Base-by-base conservation (phyloP, 2,113 vertebrate genomes). In the Bufo gargarizans region DNA sequence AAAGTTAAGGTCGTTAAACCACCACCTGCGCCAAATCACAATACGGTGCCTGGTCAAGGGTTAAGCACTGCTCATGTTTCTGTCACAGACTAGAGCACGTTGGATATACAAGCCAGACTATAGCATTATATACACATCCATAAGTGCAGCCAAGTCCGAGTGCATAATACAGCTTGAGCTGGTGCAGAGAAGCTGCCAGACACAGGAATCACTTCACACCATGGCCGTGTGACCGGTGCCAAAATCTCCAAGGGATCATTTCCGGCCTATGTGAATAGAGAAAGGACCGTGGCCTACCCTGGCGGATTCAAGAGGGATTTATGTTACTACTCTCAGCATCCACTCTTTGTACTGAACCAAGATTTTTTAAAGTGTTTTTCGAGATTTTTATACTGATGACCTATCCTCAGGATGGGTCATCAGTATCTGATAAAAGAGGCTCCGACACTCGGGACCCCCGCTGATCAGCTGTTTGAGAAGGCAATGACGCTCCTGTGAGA, bases 151-250 rank as follows among this genome's bases (percentile, higher is more conserved):
- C 19, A 49, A 83, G 56, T 50, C 58, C 50, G 43, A 83, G 12
- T 45, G 81, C 47, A 63, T 20, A 82, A 61, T 56, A 47, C 4
- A 11, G 43, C 10, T 45, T 49, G 4, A 69, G 47, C 43, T 84
- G 56, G 55, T 58, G 49, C n/a, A 84, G 63, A 55, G n/a, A 33
- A 22, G 49, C 82, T 84, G 82, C 82, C 82, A 84, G 82, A 53
- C 47, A 45, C 67, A 71, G 47, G n/a, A 47, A 53, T 56, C 19
- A 33, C 65, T 55, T 84, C 59, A 65, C 59, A 67, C 81, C 10
- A 47, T 12, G 65, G 65, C 82, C 19, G 61, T 47, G 49, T 13
- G 5, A 22, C 65, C 65, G 5, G 12, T 17, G 82, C 82, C 63
- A 72, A 81, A 45, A 49, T 71, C 82, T 71, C 47, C 65, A 72